A percentile compares a stretch with the other conserved stretches of the same genome.
These are phyloP conservation scores for sheep (Ovis aries) DNA, from an alignment of 2,113 vertebrate species.

Conservation along the genomic window DNA sequence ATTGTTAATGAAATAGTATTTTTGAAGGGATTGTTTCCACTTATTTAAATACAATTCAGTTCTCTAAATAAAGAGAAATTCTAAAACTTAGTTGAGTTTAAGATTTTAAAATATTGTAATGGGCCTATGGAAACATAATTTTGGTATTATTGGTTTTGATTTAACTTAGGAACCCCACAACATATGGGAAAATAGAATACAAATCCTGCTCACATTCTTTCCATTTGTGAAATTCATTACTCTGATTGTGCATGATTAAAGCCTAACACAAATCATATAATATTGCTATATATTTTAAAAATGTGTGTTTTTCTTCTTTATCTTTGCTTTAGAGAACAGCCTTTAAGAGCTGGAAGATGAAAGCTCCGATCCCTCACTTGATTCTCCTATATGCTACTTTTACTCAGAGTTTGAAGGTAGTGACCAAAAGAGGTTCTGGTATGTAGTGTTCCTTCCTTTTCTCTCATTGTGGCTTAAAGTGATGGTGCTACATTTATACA, in stretches of 20 bases:
- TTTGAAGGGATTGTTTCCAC: background rate
- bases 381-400: slow-evolving; percentile 92
- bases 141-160: background rate
- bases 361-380: slow-evolving; percentile 92
- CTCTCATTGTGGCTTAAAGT: background rate
- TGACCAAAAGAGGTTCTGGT: slow-evolving; percentile 98
- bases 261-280: background rate
- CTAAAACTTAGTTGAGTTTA: background rate
- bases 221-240: slow-evolving; percentile 5
- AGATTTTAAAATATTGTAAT: background rate
- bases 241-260: background rate
- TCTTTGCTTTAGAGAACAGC: slow-evolving; percentile 74
- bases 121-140: background rate
- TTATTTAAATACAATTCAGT: background rate
- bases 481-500: background rate
- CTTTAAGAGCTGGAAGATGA: slow-evolving; percentile 90
- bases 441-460: slow-evolving; percentile 72
- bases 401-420: slow-evolving; percentile 94
- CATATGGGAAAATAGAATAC: background rate
- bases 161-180: background rate
- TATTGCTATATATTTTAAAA: background rate
- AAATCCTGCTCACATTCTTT: background rate
- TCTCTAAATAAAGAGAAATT: background rate
- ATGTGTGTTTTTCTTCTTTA: slow-evolving; percentile 25
- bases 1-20: background rate